Conservation (phyloP, 2,888 invertebrate species). For the Hemistola chrysoprasaria region DNA sequence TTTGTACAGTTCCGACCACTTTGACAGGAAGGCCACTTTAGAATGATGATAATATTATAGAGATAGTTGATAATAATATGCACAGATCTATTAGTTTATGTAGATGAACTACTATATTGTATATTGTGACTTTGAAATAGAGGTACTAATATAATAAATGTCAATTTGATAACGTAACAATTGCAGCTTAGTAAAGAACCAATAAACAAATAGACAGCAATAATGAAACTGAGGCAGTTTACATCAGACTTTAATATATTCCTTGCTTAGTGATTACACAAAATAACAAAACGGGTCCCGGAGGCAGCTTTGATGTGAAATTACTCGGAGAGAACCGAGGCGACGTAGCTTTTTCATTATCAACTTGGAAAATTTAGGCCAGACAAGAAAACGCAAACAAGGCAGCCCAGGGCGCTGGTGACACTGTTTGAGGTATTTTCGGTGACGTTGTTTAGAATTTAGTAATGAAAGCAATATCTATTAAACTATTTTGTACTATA, state of each 20-base stretch:
- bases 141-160: no score
- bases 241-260: slow-evolving; percentile 50
- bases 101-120: no score
- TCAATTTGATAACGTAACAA: no score
- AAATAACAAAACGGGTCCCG: slow-evolving; percentile 61
- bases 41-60: no score
- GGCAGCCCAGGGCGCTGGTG: slow-evolving; percentile 34
- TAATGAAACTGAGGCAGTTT: slow-evolving; percentile 25
- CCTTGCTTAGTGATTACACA: slow-evolving; percentile 59
- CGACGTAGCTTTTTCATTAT: slow-evolving; percentile 72
- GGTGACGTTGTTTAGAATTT: slow-evolving; percentile 17
- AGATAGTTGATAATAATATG: no score
- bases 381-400: slow-evolving; percentile 46
- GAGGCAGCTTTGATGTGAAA: slow-evolving; percentile 63
- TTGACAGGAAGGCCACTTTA: no score
- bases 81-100: no score
- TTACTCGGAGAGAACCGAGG: slow-evolving; percentile 53
- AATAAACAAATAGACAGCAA: slow-evolving; percentile 24
- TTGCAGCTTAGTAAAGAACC: no score
- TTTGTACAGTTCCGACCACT: no score
- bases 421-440: slow-evolving; percentile 31
- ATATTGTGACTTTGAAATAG: no score
- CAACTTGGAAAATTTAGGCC: slow-evolving; percentile 70
- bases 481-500: no score
- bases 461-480: no score